Evolutionary conservation across 2,797 vertebrate species (phyloP).

Genomic region (Rhinophrynus dorsalis): DNA sequence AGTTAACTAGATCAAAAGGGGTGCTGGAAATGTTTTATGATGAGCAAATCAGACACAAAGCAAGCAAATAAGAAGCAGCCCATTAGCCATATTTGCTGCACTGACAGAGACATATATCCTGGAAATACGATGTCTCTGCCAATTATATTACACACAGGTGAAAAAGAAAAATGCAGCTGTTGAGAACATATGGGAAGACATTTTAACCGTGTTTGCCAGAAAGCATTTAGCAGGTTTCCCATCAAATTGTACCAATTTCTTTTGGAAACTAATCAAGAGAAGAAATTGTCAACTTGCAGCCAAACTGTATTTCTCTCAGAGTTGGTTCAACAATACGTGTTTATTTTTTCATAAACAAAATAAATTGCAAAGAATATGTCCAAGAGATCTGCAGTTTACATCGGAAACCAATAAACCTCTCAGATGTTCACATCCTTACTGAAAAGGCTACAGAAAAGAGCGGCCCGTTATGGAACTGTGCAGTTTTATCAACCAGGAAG

Average conservation of each 20-base stretch:
- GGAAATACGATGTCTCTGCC: not conserved
- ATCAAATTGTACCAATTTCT: not conserved
- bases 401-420: not conserved
- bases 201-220: slow-evolving; percentile 8
- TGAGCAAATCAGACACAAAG: not conserved
- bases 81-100: not conserved
- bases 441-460: not conserved
- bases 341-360: no score
- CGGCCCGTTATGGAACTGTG: not conserved
- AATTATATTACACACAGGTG: slow-evolving; percentile 35
- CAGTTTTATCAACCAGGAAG: not conserved
- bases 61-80: slow-evolving; percentile 16
- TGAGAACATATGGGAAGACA: slow-evolving; percentile 25
- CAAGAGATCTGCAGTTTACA: not conserved
- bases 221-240: not conserved
- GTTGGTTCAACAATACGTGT: no score
- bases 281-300: not conserved
- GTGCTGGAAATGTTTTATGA: slow-evolving; percentile 14
- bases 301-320: not conserved
- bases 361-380: not conserved
- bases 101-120: slow-evolving; percentile 25
- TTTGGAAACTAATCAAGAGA: not conserved
- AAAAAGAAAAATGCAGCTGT: slow-evolving; percentile 24
- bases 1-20: slow-evolving; percentile 1
- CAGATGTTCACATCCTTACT: not conserved